Evolutionary conservation across 2,113 vertebrate species (phyloP).

Genomic region (Sphaerodactylus townsendi): DNA sequence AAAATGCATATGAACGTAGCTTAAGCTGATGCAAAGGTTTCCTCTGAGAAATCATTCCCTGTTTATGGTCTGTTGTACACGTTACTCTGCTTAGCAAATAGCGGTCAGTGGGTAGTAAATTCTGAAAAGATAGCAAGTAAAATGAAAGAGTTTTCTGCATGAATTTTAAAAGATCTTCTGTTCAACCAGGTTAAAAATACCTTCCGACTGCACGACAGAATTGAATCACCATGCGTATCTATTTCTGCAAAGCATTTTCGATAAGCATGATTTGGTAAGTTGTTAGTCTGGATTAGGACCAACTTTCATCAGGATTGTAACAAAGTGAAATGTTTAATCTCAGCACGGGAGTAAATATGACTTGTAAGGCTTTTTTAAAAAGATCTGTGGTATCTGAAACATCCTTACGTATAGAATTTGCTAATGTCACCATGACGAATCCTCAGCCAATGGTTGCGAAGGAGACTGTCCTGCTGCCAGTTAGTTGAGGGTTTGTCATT

Average conservation of each 20-base stretch:
- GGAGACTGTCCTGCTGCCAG: too few species aligned
- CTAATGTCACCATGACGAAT: too few species aligned
- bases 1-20: neutral
- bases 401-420: too few species aligned
- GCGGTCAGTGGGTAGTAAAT: neutral
- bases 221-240: constrained; percentile 98
- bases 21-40: neutral
- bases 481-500: too few species aligned
- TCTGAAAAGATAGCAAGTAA: neutral
- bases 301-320: neutral
- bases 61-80: neutral
- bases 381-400: neutral
- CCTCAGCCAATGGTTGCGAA: too few species aligned
- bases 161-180: constrained; percentile 38
- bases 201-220: constrained; percentile 94
- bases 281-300: neutral
- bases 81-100: neutral
- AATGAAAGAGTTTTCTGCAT: neutral
- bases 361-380: neutral
- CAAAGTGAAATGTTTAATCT: neutral
- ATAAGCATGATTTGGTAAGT: constrained; percentile 98
- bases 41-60: neutral
- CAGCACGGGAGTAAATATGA: too few species aligned
- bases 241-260: constrained; percentile 97
- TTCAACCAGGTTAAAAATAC: constrained; percentile 88